A percentile compares a stretch with the other conserved stretches of the same genome.
Evolutionary conservation across 1,140 invertebrate genomes (phyloP).

Genomic region (Gryllus bimaculatus): DNA sequence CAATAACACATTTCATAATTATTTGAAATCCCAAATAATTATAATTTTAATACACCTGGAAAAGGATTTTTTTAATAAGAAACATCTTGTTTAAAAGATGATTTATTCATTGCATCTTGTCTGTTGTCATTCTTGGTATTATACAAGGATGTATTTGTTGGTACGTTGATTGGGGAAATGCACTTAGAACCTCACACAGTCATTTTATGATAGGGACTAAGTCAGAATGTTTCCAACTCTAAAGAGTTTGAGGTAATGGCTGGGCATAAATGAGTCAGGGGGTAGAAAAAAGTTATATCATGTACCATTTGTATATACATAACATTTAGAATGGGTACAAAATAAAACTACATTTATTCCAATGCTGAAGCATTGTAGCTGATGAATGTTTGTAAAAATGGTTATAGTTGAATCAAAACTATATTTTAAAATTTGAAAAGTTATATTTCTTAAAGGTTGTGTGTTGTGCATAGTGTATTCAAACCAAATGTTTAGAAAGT

Average conservation of each 20-base stretch:
- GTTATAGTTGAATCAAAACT: neutral
- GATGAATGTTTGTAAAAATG: slow-evolving; percentile 5
- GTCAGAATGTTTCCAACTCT: slow-evolving; percentile 4
- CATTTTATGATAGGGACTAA: slow-evolving; percentile 5
- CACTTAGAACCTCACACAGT: neutral
- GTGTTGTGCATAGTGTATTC: slow-evolving; percentile 4
- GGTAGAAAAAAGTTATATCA: neutral
- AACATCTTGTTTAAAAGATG: slow-evolving; percentile 5
- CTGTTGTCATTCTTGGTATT: slow-evolving; percentile 1
- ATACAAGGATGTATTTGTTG: neutral
- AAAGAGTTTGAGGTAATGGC: slow-evolving; percentile 1
- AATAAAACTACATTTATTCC: neutral
- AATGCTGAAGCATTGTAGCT: neutral
- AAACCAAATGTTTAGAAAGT: slow-evolving; percentile 1
- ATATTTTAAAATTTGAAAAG: slow-evolving; percentile 6
- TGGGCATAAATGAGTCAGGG: neutral
- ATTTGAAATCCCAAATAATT: slow-evolving; percentile 7
- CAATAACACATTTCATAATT: slow-evolving; percentile 13
- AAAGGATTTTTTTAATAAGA: neutral
- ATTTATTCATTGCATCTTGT: neutral
- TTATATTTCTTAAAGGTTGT: slow-evolving; percentile 6
- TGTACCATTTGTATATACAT: slow-evolving; percentile 1
- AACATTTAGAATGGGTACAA: neutral
- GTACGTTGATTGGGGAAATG: neutral
- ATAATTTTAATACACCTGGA: neutral